Base-by-base conservation (phyloP, 2,797 vertebrate species). In the Cephalopachus bancanus region DNA sequence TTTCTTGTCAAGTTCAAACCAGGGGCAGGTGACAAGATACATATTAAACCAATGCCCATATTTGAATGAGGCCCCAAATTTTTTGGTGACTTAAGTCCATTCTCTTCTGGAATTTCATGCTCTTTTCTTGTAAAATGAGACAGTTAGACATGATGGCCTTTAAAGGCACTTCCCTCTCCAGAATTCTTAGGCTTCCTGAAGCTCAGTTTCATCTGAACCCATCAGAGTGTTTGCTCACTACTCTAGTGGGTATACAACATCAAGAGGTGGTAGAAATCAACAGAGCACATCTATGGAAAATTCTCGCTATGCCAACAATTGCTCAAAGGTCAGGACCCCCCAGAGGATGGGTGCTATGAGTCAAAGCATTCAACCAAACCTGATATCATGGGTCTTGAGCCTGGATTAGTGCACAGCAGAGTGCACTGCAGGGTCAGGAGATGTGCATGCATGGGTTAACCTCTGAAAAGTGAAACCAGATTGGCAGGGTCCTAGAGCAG, bases 141-240 rank as follows among this genome's bases (percentile, higher is more conserved):
- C 64, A 26, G 16, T 53, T 84, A 53, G 74, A 79, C 37, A 86
- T 60, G 28, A 11, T 49, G 33, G 67, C 10, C 11, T 83, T 80
- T 83, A 95, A 95, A 83, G 17, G 5, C 6, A 75, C 28, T 7
- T 57, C 92, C n/a, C n/a, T 86, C 19, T 89, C 20, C 22, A 91
- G 67, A 76, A 71, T 71, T 17, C 6, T 64, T 15, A 57, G 28
- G 22, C 28, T 64, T 83, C 37, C 24, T 26, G 19, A 64, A 84
- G 5, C 22, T 79, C 7, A 7, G 2, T 64, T 86, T 76, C 49
- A 19, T 44, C 74, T 95, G 79, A 49, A 65, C 60, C 65, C 65
- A 62, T 55, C 5, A 53, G 20, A 44, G 20, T 12, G 78, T 75
- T 44, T 20, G 15, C 7, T 49, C 3, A 55, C 49, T 72, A 12